A percentile compares a stretch with the other conserved stretches of the same genome.
phyloP scores from a whole-genome alignment of 2,797 vertebrate genomes.

The Lagorchestes hirsutus region DNA sequence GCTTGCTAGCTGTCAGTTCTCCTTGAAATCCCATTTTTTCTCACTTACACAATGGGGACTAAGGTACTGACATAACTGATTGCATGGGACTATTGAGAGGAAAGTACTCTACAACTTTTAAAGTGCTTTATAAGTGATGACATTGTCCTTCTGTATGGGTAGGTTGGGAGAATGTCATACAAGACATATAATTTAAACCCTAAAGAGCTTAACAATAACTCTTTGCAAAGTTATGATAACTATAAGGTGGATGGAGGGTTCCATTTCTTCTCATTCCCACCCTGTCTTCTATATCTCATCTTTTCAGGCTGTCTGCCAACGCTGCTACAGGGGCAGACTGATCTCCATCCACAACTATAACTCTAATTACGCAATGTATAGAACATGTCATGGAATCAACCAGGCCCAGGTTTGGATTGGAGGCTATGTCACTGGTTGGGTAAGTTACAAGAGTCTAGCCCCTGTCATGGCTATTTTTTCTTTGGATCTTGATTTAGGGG shows the following conservation, averaged over 20 bases:
- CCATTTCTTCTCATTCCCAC: rapidly evolving
- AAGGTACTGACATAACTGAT: neutral
- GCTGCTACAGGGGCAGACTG: neutral
- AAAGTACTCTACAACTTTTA: neutral
- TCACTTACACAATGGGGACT: neutral
- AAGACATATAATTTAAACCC: neutral
- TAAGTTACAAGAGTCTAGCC: slow-evolving; percentile 54
- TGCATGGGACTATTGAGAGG: neutral
- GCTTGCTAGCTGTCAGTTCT: neutral
- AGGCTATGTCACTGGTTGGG: rapidly evolving
- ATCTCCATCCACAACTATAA: slow-evolving; percentile 23
- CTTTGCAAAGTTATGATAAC: neutral
- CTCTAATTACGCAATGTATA: rapidly evolving
- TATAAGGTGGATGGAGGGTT: neutral
- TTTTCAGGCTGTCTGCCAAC: neutral
- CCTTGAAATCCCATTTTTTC: neutral
- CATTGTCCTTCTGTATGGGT: neutral
- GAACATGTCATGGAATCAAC: rapidly evolving
- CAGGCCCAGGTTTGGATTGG: slow-evolving; percentile 72
- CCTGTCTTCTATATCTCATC: neutral
- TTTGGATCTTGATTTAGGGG: neutral
- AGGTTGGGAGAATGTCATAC: neutral
- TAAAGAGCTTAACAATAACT: neutral
- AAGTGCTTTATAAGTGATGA: neutral
- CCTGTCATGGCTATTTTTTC: neutral